Evolutionary conservation across 1,140 invertebrate genomes (phyloP), one percentile per base, ranked within the genome.

Genomic region (Steinernema feltiae): DNA sequence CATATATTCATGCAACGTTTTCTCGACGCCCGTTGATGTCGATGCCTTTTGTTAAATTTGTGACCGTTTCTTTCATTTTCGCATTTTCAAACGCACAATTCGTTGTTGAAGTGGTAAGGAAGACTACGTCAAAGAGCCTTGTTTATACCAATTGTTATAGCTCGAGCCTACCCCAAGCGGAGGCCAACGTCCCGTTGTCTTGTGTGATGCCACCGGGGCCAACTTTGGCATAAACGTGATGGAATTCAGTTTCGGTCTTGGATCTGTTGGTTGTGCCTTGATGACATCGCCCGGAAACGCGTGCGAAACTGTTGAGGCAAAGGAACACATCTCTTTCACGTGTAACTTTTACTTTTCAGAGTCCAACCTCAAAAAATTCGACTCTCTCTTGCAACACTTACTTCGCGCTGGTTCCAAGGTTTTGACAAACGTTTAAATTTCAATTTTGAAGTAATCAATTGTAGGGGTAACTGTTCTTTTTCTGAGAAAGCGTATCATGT

Each of bases 191-290:
- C 73, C 79, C 1, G 76, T 84, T 3, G 48, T 84, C 1, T 53
- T 79, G 30, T 85, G 85, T 53, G 80, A 84, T n/a, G 84, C 84
- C 30, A 85, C 83, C 3, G 84, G 84, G 21, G 84, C 84, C 7
- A 83, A 81, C 63, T 85, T 85, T 73, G 84, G 84, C 3, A 27
- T 27, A 3, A 77, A 80, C 15, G 81, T 79, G 24, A 32, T 35
- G 30, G 69, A 48, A n/a, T 82, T 82, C 71, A 63, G 48, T 1
- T 82, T 84, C 70, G 74, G 78, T 1, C 31, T 53, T n/a, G 75
- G 80, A 1, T 72, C 83, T 12, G 32, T 86, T 31, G 84, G 84
- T 12, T 85, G 84, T 76, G 83, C 78, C n/a, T 31, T 84, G 0
- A n/a, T 27, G 2, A 70, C 84, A 0, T 73, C 75, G 1, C 84